Base-by-base conservation (phyloP, 2,888 invertebrate species). In the Theodoxus fluviatilis region DNA sequence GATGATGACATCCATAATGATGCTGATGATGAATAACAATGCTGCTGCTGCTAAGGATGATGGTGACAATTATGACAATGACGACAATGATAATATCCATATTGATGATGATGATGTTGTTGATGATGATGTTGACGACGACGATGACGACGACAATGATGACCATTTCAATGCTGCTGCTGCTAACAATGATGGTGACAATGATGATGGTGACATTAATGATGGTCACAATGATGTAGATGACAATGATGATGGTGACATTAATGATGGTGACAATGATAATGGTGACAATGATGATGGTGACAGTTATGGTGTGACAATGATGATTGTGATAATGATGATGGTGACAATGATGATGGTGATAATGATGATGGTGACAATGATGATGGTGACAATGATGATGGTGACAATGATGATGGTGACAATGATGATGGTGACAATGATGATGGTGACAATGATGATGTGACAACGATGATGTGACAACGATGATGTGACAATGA, bases 51-150 rank as follows among this genome's bases (percentile, higher is more conserved):
- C 9, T 55, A 22, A 55, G 9, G 22, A 55, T 55, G 55, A 55
- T 55, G 55, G 22, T 55, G 55, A 55, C 7, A 22, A 55, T 55
- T 9, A 55, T 55, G 55, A 55, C 22, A 22, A 18, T 55, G 55
- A 55, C 22, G 55, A 55, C 22, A 22, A 55, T 55, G 55, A 55
- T 55, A 22, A 55, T 55, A 22, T 18, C 22, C 15, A 55, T 55
- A 22, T 18, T 55, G 55, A 55, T 55, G 55, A 55, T 55, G 55
- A 55, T 55, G 55, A 55, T 55, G 55, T 18, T 55, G 55, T 18
- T 55, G 55, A 55, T 55, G 55, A 55, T 55, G 55, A 55, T 55
- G 55, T 18, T 55, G 55, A 55, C 22, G 55, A 55, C 22, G 55
- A 55, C 22, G 55, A 55, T 55, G 28, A 61, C 7, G 61, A 61